phyloP scores from a whole-genome alignment of 2,113 vertebrate genomes.

The Grus americana region DNA sequence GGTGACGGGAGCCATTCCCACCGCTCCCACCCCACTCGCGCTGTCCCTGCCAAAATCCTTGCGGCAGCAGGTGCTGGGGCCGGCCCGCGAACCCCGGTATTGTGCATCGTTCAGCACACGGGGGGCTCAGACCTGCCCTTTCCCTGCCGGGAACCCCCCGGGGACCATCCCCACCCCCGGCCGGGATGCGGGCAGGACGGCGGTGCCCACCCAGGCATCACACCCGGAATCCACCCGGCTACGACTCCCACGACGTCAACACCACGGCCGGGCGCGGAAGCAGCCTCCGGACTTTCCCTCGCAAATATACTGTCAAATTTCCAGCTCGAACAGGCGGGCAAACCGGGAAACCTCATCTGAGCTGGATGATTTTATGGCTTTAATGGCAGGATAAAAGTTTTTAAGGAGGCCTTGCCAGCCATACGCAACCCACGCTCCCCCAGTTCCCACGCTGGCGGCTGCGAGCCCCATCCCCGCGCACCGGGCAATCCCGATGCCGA shows the following conservation, averaged over 20 bases:
- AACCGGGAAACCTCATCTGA: not conserved
- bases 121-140: not conserved
- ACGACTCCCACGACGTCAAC: fast-evolving
- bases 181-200: not conserved
- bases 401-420: not conserved
- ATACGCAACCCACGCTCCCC: fast-evolving
- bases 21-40: fast-evolving
- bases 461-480: not conserved
- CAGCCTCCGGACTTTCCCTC: not conserved
- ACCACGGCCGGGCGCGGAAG: fast-evolving
- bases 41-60: not conserved
- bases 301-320: not conserved
- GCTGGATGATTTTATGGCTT: not conserved
- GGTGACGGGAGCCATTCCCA: not conserved
- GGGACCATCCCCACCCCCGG: not conserved
- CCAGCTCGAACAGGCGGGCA: fast-evolving
- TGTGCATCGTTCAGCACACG: not conserved
- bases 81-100: not conserved
- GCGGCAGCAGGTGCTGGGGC: fast-evolving
- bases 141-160: not conserved
- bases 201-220: fast-evolving
- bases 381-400: not conserved
- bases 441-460: fast-evolving
- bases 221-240: fast-evolving
- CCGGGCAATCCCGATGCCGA: no score